Evolutionary conservation across 2,888 invertebrate species (phyloP), one percentile per base, ranked within the genome.

Genomic region (Cremastobaeus sp.): DNA sequence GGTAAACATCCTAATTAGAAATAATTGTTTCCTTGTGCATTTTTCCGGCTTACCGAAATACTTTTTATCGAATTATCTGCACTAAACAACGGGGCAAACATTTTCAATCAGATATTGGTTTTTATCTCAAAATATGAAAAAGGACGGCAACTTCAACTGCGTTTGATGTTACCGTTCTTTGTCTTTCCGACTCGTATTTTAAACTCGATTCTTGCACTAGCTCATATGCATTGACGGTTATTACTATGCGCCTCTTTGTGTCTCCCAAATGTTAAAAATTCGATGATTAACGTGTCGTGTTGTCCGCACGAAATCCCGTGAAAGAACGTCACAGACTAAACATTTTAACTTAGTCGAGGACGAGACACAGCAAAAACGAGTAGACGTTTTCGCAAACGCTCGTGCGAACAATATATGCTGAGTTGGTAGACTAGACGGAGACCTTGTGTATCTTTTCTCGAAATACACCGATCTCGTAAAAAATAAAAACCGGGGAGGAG

Each of bases 271-370:
- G 12, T 48, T 32, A 41, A 50, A 64, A 50, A 57, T 50, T 71
- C 32, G 43, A 66, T 71, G 74, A 75, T 75, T 66, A 75, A 75
- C 75, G 71, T 25, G 43, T 39, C 34, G 52, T 35, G 64, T 71
- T 62, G 43, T 57, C 39, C 60, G 59, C 39, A 14, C 59, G 54
- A 69, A 74, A 76, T 76, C 72, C 50, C 71, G 64, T 59, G 71
- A 64, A 60, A 62, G 57, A 73, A 72, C 48, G 34, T 34, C 62
- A 57, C 72, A 83, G 82, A 82, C 80, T 82, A 83, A 83, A 83
- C 82, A 83, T 81, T 79, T 82, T 82, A 81, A 77, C 71, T 75
- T 55, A 43, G 34, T 12, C 43, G 72, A 59, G 54, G 43, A 62
- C 35, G 50, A 39, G 52, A 47, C 34, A 62, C 12, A 41, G 66